Percentiles rank a stretch among this genome's conserved stretches.
These are phyloP conservation scores for Hipposideros armiger DNA, from an alignment of 2,113 vertebrate species.

Conservation along the genomic window DNA sequence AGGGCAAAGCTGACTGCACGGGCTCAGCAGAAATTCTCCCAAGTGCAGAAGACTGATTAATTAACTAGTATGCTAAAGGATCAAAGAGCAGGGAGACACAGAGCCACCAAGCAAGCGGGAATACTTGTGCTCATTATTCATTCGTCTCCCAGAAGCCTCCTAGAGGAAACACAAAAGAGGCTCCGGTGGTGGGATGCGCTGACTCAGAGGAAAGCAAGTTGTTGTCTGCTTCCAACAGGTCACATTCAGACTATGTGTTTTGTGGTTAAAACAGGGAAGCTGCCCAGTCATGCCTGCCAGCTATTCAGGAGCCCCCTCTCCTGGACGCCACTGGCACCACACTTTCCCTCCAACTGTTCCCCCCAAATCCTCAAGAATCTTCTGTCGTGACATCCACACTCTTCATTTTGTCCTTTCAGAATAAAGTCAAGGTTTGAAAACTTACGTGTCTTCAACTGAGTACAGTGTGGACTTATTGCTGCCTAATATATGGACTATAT, in stretches of 20 bases:
- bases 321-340: conserved; percentile 50
- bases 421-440: not conserved
- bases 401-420: not conserved
- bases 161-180: not conserved
- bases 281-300: not conserved
- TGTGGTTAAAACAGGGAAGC: not conserved
- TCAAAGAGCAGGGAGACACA: not conserved
- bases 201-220: conserved; percentile 33
- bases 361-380: not conserved
- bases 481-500: not conserved
- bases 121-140: not conserved
- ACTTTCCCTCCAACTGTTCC: not conserved
- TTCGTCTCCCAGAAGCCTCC: not conserved
- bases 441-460: not conserved
- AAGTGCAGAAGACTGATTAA: not conserved
- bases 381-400: not conserved
- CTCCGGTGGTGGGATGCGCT: not conserved
- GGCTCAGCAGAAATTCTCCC: not conserved
- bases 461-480: not conserved
- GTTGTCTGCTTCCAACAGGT: not conserved
- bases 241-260: not conserved
- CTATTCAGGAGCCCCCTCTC: conserved; percentile 74
- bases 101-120: not conserved
- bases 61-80: not conserved
- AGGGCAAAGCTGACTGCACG: not conserved